These are phyloP conservation scores for Myotis findleyi DNA, from an alignment of 2,797 vertebrate genomes.

Conservation along the genomic window DNA sequence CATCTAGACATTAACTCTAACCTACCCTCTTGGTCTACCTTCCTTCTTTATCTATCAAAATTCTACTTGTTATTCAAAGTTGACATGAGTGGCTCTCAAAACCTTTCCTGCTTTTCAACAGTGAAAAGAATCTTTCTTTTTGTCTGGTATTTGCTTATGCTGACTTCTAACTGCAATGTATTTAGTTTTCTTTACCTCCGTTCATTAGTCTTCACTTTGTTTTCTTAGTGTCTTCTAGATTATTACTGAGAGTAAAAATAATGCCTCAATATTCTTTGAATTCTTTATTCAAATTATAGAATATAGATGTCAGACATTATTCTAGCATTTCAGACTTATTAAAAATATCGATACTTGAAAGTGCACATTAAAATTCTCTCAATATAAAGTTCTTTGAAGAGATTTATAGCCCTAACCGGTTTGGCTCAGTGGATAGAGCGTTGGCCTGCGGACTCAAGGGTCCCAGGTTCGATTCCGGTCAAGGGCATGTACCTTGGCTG, in stretches of 20 bases:
- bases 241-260: not conserved
- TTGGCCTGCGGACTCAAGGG: too few relatives aligned
- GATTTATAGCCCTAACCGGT: too few relatives aligned
- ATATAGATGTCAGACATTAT: not conserved
- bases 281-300: not conserved
- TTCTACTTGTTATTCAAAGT: not conserved
- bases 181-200: not conserved
- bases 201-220: not conserved
- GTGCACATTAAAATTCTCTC: not conserved
- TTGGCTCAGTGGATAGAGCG: too few relatives aligned
- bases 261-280: not conserved
- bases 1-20: not conserved
- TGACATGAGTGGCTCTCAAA: not conserved
- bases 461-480: too few relatives aligned
- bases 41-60: not conserved
- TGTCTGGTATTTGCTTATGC: not conserved
- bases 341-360: conserved; percentile 1
- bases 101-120: not conserved
- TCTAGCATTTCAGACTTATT: not conserved
- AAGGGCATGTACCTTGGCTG: too few relatives aligned
- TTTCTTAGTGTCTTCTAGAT: not conserved
- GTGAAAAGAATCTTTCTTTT: not conserved
- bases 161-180: not conserved
- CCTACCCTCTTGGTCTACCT: not conserved
- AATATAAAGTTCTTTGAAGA: conserved; percentile 27